These are phyloP conservation scores for Macrosoma leucophasiata DNA, from an alignment of 2,888 invertebrate species.

Conservation along the genomic window DNA sequence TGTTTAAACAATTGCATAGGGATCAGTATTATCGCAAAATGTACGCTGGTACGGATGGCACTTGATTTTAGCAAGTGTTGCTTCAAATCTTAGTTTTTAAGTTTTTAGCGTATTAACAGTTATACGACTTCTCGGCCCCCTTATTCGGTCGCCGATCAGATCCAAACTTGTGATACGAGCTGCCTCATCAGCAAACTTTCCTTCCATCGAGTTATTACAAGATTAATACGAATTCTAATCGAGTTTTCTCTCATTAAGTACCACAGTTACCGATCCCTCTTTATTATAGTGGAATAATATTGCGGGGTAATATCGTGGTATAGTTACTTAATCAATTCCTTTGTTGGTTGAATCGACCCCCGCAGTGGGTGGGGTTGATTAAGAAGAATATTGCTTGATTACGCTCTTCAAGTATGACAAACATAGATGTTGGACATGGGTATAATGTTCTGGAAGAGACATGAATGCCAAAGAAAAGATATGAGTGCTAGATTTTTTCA, in stretches of 20 bases:
- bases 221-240: conserved; percentile 74
- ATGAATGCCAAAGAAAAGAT: too few species aligned
- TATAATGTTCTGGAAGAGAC: conserved; percentile 31
- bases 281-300: conserved; percentile 73
- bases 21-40: too few species aligned
- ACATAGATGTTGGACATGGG: conserved; percentile 37
- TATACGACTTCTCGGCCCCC: too few species aligned
- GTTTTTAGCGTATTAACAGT: too few species aligned
- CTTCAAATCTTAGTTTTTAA: too few species aligned
- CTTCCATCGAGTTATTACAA: conserved; percentile 56
- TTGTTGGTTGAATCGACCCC: conserved; percentile 73
- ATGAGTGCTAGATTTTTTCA: too few species aligned
- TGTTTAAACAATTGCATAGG: too few species aligned
- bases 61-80: too few species aligned
- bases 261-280: conserved; percentile 71
- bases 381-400: conserved; percentile 76
- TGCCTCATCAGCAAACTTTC: conserved; percentile 56
- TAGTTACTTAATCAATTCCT: conserved; percentile 76
- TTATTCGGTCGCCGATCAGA: conserved; percentile 7
- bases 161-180: conserved; percentile 10
- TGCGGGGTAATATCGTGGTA: conserved; percentile 69
- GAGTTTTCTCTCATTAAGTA: conserved; percentile 74
- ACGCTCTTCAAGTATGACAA: conserved; percentile 63
- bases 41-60: too few species aligned
- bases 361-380: conserved; percentile 71